Evolutionary conservation across 2,113 vertebrate species (phyloP).

Genomic region (Tyrannus savana): DNA sequence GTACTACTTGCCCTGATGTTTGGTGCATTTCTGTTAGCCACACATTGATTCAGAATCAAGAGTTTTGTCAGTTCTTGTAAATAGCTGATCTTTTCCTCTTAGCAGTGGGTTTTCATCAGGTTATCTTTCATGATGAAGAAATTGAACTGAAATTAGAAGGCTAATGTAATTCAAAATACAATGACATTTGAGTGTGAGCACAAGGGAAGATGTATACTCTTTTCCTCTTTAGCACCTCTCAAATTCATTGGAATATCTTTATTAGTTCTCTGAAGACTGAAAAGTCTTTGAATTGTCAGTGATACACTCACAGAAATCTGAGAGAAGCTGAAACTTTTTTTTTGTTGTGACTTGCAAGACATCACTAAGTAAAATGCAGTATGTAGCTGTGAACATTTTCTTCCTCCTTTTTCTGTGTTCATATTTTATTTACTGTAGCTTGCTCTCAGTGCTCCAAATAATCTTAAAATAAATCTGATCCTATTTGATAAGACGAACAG

Average conservation of each 20-base stretch:
- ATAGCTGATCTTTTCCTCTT: neutral
- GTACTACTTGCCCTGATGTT: neutral
- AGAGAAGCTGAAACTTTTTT: neutral
- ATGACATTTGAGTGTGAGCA: neutral
- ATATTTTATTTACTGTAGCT: slow-evolving; percentile 42
- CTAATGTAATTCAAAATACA: slow-evolving; percentile 2
- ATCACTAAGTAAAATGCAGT: neutral
- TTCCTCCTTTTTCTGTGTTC: neutral
- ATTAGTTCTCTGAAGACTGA: neutral
- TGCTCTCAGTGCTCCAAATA: slow-evolving; percentile 13
- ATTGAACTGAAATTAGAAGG: neutral
- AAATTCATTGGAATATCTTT: neutral
- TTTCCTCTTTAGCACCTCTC: neutral
- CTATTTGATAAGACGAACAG: slow-evolving; percentile 16
- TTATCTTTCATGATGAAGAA: neutral
- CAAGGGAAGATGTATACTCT: neutral
- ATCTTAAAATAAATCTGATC: slow-evolving; percentile 46
- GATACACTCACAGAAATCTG: neutral
- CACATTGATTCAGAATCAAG: neutral
- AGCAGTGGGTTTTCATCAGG: neutral
- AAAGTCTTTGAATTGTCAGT: slow-evolving; percentile 1
- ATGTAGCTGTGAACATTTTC: neutral
- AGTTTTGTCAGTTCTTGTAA: neutral
- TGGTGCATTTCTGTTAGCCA: neutral
- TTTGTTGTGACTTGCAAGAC: slow-evolving; percentile 1